Evolutionary conservation across 2,113 vertebrate genomes (phyloP), one percentile per base, ranked within the genome.

Genomic region (Crotalus horridus): DNA sequence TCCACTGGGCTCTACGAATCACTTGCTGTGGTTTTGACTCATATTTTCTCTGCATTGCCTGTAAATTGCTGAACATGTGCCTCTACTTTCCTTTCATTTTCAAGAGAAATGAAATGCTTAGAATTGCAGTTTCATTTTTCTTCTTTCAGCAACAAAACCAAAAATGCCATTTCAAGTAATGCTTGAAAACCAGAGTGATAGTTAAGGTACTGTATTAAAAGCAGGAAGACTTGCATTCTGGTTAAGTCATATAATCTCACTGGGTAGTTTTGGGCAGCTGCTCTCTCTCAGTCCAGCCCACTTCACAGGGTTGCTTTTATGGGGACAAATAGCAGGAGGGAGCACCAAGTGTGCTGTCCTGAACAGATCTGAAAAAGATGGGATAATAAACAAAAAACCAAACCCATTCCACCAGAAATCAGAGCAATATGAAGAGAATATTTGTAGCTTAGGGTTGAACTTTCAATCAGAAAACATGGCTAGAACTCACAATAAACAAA

Each of bases 11-110:
- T 24, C 20, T 87, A 89, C 0, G 1, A 89, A 56, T 46, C 21
- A 46, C 64, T 87, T 53, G 48, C 61, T n/a, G 69, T 21, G 58
- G 59, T 85, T 89, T 64, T 46, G 93, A 89, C 85, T 93, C 88
- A 95, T 91, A 85, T 85, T 94, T 92, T 93, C 92, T 89, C 61
- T 54, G 90, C 11, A 56, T 48, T 92, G 89, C 43, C 86, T 92
- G 51, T 64, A 94, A 94, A 86, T 81, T 59, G 43, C 24, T 90
- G 8, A 85, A 61, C 26, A 7, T 64, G n/a, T 2, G 2, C 17
- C 3, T n/a, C n/a, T 23, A 24, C 53, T 61, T 39, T 85, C 26
- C 53, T 26, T 85, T 43, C 15, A 88, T 54, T 54, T 43, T 81
- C 89, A 90, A 39, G 54, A 53, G 87, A 3, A 20, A 85, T 87